A percentile compares a stretch with the other conserved stretches of the same genome.
These are phyloP conservation scores for Clepsis dumicolana DNA, from an alignment of 2,888 invertebrate species.

Conservation along the genomic window DNA sequence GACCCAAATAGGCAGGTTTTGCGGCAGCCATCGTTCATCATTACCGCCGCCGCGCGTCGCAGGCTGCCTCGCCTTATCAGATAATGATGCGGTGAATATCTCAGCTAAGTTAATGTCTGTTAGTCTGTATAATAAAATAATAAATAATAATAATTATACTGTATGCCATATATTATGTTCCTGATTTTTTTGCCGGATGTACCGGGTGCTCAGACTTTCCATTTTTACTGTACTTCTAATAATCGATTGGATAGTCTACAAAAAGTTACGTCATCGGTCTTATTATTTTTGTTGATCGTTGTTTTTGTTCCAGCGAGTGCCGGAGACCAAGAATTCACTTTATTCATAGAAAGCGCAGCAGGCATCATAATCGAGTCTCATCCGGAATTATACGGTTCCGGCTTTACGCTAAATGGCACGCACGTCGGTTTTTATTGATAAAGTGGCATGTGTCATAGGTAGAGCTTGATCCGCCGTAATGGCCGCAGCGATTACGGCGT, in stretches of 20 bases:
- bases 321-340: neutral
- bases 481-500: conserved; percentile 26
- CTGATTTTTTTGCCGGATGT: too few species aligned
- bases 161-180: too few species aligned
- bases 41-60: neutral
- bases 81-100: neutral
- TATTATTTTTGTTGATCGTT: too few species aligned
- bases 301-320: too few species aligned
- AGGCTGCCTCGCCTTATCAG: neutral
- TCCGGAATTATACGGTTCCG: neutral
- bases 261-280: too few species aligned
- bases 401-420: neutral
- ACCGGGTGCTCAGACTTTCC: too few species aligned
- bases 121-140: neutral
- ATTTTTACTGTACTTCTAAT: too few species aligned
- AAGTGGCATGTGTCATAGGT: conserved; percentile 16
- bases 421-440: conserved; percentile 14
- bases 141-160: too few species aligned
- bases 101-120: neutral
- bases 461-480: conserved; percentile 20
- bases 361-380: neutral
- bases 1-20: neutral
- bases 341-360: neutral
- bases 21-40: neutral
- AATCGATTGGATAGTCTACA: too few species aligned